Conservation (phyloP, 2,888 invertebrate genomes). For the Macrosiphum euphorbiae region DNA sequence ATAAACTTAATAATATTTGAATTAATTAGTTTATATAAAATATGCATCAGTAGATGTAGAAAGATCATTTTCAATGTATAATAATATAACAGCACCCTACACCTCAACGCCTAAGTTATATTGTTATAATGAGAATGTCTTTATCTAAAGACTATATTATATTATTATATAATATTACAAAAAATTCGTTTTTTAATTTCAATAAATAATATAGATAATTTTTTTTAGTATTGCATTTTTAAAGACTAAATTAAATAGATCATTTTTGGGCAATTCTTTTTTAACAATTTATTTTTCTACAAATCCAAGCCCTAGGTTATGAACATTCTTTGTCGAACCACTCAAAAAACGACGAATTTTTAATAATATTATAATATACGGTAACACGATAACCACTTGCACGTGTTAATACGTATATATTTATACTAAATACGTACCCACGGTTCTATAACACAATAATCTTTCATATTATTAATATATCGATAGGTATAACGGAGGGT, state of each 20-base stretch:
- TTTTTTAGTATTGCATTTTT: background rate
- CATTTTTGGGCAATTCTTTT: background rate
- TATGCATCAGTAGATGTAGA: too few relatives aligned
- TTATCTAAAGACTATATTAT: too few relatives aligned
- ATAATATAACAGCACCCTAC: too few relatives aligned
- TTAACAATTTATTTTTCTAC: background rate
- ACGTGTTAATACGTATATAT: background rate
- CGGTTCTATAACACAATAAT: background rate
- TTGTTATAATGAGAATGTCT: too few relatives aligned
- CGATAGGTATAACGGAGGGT: conserved; percentile 8
- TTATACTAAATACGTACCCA: background rate
- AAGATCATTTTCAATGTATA: too few relatives aligned
- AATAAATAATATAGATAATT: background rate
- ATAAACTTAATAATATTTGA: too few relatives aligned
- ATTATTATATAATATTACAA: too few relatives aligned
- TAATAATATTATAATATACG: background rate
- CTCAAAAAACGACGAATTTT: background rate
- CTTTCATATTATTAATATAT: background rate
- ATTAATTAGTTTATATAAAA: too few relatives aligned
- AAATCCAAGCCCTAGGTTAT: background rate
- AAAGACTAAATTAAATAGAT: background rate
- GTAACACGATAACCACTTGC: background rate
- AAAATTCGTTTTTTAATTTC: background rate
- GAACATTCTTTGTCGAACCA: background rate
- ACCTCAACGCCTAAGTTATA: too few relatives aligned